Evolutionary conservation across 2,113 vertebrate species (phyloP).

Genomic region (Chlorodrepanis virens): DNA sequence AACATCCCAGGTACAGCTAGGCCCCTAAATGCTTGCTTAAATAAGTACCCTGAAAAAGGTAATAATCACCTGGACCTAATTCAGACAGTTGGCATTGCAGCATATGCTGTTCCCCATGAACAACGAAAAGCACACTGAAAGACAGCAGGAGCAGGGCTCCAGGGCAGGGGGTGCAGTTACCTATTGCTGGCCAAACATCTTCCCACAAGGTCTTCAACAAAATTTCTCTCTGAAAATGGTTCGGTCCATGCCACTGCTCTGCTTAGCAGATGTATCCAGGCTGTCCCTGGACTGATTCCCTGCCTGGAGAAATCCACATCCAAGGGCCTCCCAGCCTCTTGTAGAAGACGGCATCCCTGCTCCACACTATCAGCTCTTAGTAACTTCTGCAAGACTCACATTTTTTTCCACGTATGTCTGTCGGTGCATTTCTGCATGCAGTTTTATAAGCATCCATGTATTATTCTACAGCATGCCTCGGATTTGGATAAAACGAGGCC

Average conservation of each 20-base stretch:
- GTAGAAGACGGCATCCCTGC: not conserved
- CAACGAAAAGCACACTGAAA: not conserved
- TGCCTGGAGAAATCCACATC: fast-evolving
- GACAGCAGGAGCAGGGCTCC: not conserved
- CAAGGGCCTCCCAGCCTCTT: fast-evolving
- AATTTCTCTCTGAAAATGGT: not conserved
- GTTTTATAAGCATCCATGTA: not conserved
- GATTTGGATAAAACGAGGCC: not conserved
- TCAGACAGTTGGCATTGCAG: not conserved
- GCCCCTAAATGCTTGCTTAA: not conserved
- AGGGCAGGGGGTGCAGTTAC: not conserved
- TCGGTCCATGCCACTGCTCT: fast-evolving
- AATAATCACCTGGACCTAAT: not conserved
- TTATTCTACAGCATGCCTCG: not conserved
- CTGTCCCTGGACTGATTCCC: too few species aligned
- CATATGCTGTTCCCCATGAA: not conserved
- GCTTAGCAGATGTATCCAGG: fast-evolving
- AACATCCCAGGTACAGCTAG: not conserved
- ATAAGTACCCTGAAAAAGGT: not conserved
- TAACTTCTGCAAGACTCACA: not conserved
- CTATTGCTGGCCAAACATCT: not conserved
- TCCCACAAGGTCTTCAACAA: not conserved
- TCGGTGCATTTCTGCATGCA: not conserved
- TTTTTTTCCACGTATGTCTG: fast-evolving
- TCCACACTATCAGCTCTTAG: not conserved